These are phyloP conservation scores for Chaenocephalus aceratus DNA, from an alignment of 2,113 vertebrate species.

Conservation along the genomic window DNA sequence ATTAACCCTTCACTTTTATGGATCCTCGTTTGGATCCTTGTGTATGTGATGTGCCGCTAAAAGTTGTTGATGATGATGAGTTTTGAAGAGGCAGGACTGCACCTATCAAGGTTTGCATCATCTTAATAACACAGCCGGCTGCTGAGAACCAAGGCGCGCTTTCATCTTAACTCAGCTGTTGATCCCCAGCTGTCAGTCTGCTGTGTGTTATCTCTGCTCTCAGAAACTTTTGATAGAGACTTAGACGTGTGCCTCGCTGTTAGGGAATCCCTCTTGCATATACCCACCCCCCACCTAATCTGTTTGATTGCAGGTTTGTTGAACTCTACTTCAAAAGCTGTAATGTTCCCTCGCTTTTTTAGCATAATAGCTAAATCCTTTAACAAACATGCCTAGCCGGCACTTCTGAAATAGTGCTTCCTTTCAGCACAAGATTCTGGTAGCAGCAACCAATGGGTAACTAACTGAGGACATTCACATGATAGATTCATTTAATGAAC, in stretches of 20 bases:
- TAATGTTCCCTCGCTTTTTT: slow-evolving; percentile 23
- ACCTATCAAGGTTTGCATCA: slow-evolving; percentile 43
- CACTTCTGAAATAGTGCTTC: slow-evolving; percentile 48
- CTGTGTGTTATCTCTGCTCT: slow-evolving; percentile 33
- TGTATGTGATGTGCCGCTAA: background rate
- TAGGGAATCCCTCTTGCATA: slow-evolving; percentile 19
- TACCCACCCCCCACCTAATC: too few species aligned
- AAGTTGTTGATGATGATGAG: slow-evolving; percentile 10
- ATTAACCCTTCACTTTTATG: too few species aligned
- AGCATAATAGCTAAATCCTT: slow-evolving; percentile 40
- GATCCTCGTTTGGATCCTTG: background rate
- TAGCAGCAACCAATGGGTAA: slow-evolving; percentile 36
- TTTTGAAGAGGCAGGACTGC: slow-evolving; percentile 30
- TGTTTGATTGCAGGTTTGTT: slow-evolving; percentile 29
- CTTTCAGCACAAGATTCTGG: slow-evolving; percentile 41
- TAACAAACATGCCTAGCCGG: slow-evolving; percentile 43
- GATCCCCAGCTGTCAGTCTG: slow-evolving; percentile 50
- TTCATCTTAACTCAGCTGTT: slow-evolving; percentile 58
- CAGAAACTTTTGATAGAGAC: slow-evolving; percentile 25
- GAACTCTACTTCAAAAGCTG: slow-evolving; percentile 14
- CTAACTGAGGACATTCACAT: slow-evolving; percentile 58
- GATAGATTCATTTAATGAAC: slow-evolving; percentile 63
- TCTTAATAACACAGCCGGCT: slow-evolving; percentile 29
- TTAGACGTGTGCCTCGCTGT: slow-evolving; percentile 9
- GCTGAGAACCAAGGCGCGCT: slow-evolving; percentile 36